Evolutionary conservation across 2,888 invertebrate genomes (phyloP), one percentile per base, ranked within the genome.

Genomic region (Chalcis sispes): DNA sequence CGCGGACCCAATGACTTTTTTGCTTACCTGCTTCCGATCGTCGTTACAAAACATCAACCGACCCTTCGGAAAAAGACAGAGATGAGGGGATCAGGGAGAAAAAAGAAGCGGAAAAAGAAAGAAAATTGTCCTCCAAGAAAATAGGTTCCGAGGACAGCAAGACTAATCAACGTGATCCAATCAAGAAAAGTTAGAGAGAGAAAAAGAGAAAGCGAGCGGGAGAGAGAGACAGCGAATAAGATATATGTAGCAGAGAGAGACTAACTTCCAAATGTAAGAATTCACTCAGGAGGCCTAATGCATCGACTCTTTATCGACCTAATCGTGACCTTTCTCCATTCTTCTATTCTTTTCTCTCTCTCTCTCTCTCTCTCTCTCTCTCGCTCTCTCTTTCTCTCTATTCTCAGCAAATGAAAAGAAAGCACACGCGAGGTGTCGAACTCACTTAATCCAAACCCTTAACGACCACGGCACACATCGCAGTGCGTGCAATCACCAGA

Each of bases 141-240:
- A 67, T 69, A 56, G 66, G 46, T 61, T 58, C 56, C 52, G 54
- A 70, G 64, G 66, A 77, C 73, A 69, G 73, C 61, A 77, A 77
- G 77, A 77, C 77, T 77, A 77, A 77, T 77, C 77, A 73, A 71
- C 36, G 59, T 58, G 64, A 77, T 71, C 73, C 73, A 77, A 77
- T 77, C 77, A 77, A 50, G 69, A 61, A 32, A 25, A 76, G 36
- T 62, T 25, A 40, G 32, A 48, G 23, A 42, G 15, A 42, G 42
- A 42, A 13, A 42, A 15, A 13, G 42, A 13, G 15, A 20, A n/a
- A 46, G 36, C 36, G n/a, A 46, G n/a, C n/a, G 13, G 20, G 50
- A 50, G 20, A 50, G 50, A 50, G 15, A 50, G 50, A 36, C 5
- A 50, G 20, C 3, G 10, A 50, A 50, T 7, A 7, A 36, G 36